Evolutionary conservation across 2,113 vertebrate genomes (phyloP).

Genomic region (Tragelaphus buxtoni): DNA sequence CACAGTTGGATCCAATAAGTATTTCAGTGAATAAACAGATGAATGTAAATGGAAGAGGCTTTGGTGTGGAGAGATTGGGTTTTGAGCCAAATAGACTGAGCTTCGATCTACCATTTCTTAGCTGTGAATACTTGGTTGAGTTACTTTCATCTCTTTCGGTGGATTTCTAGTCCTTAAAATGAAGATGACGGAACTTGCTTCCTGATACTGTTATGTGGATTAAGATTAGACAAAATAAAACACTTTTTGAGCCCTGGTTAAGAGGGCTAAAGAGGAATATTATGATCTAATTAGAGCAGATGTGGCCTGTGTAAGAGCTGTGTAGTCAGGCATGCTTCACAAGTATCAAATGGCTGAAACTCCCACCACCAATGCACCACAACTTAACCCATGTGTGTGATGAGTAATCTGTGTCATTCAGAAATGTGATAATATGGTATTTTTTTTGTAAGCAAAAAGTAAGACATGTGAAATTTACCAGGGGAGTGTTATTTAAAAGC

Average conservation of each 20-base stretch:
- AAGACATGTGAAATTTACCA: neutral
- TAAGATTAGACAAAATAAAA: neutral
- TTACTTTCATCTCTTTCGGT: neutral
- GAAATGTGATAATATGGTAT: neutral
- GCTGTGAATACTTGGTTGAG: neutral
- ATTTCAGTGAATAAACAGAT: neutral
- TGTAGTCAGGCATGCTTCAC: accelerated
- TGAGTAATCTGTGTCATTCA: neutral
- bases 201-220: neutral
- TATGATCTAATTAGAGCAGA: neutral
- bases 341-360: accelerated
- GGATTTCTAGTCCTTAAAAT: neutral
- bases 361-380: accelerated
- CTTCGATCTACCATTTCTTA: neutral
- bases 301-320: neutral
- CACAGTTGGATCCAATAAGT: neutral
- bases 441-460: neutral
- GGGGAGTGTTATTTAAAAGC: neutral
- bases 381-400: neutral
- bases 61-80: neutral
- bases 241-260: neutral
- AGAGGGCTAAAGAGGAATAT: neutral
- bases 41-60: neutral
- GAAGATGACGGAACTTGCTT: neutral
- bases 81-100: neutral